These are phyloP conservation scores for Bruchidius siliquastri DNA, from an alignment of 2,888 invertebrate species.

Conservation along the genomic window DNA sequence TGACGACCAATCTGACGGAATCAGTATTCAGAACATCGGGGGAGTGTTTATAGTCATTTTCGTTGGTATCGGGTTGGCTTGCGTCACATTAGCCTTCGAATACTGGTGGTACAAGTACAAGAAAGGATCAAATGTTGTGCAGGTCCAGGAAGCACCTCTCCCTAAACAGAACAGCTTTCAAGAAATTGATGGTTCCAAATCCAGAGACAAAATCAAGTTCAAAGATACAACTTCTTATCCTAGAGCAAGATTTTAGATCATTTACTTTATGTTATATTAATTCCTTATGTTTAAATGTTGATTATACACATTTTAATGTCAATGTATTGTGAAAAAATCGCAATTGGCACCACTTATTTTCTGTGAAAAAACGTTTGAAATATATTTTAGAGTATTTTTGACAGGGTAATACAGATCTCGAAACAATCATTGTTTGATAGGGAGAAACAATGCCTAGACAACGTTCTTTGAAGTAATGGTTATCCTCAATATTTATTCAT, in stretches of 20 bases:
- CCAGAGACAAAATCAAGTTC: neutral
- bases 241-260: neutral
- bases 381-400: too few species aligned
- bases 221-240: conserved; percentile 1
- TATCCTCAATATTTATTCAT: too few species aligned
- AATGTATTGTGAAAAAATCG: too few species aligned
- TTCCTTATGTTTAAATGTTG: too few species aligned
- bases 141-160: conserved; percentile 1
- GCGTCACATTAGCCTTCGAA: conserved; percentile 85
- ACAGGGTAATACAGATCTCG: too few species aligned
- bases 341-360: too few species aligned
- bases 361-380: too few species aligned
- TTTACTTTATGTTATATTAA: neutral
- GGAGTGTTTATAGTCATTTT: conserved; percentile 98
- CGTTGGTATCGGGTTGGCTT: conserved; percentile 89
- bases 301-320: too few species aligned
- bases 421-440: too few species aligned
- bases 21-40: conserved; percentile 95
- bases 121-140: conserved; percentile 40
- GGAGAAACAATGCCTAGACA: too few species aligned
- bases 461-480: too few species aligned
- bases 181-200: neutral
- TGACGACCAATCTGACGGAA: conserved; percentile 93
- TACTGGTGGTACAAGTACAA: conserved; percentile 90
- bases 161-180: neutral